Conservation (phyloP, 1,140 invertebrate genomes). For the Belonocnema kinseyi region DNA sequence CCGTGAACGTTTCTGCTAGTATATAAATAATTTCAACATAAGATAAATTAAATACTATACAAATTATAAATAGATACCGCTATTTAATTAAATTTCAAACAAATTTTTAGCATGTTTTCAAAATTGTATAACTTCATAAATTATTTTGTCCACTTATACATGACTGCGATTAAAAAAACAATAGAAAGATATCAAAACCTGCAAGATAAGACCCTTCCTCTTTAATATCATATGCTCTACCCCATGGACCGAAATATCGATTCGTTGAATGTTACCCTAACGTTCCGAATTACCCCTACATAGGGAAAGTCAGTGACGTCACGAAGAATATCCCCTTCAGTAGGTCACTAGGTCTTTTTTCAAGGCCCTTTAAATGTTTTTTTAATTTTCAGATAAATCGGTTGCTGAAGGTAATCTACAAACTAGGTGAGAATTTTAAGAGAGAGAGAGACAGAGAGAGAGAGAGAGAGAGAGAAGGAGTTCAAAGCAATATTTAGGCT, state of each 20-base stretch:
- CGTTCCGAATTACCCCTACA: conserved; percentile 64
- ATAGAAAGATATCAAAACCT: not conserved
- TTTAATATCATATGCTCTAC: conserved; percentile 58
- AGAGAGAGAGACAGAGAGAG: too few relatives aligned
- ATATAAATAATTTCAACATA: too few relatives aligned
- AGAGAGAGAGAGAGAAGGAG: too few relatives aligned
- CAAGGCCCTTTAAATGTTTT: conserved; percentile 19
- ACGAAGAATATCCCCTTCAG: conserved; percentile 60
- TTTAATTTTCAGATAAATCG: not conserved
- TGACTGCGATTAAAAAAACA: not conserved
- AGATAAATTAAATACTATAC: too few relatives aligned
- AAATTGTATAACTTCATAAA: not conserved
- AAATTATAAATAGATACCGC: too few relatives aligned
- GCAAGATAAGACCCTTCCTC: conserved; percentile 53
- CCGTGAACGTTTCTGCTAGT: too few relatives aligned
- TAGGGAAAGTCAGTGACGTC: conserved; percentile 65
- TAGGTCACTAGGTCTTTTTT: conserved; percentile 70
- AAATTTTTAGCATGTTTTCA: too few relatives aligned
- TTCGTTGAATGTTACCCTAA: conserved; percentile 58
- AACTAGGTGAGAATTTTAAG: too few relatives aligned
- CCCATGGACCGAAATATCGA: conserved; percentile 66
- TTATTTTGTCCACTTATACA: not conserved
- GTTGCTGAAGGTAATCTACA: not conserved
- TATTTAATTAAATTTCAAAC: not conserved
- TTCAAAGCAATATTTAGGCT: too few relatives aligned